Evolutionary conservation across 53 echinoderm and acorn worm genomes (phyloP), one percentile per base, ranked within the genome.

Genomic region (Astropecten irregularis): DNA sequence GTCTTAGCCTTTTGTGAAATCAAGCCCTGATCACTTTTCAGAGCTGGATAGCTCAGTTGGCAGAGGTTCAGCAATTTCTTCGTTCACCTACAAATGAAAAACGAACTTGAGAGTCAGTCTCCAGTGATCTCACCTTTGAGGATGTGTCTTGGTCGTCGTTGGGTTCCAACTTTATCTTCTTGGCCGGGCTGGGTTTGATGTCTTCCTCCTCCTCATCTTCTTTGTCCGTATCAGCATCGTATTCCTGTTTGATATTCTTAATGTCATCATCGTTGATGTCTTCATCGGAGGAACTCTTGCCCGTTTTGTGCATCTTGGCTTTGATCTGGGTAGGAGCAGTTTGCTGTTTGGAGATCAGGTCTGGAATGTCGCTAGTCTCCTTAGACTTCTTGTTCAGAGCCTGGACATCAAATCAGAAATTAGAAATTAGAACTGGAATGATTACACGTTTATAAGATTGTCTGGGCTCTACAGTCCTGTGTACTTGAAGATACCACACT

Each of bases 331-430:
- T 81, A n/a, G 91, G 71, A 10, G 79, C 14, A 10, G 65, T 26
- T 21, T 48, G 37, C 67, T 89, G 56, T 30, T 73, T 64, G 9
- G 85, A 71, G 72, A 85, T 89, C 18, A 84, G 33, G 57, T 77
- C 74, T 22, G 84, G 89, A 6, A 97, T 85, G 79, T 97, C 97
- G 14, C 90, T 90, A 28, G 89, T 91, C 67, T 97, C 97, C 35
- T 97, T 97, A 26, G 97, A 97, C 44, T 94, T 97, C 88, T 97
- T 92, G 69, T 87, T 92, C 2, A 97, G 81, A n/a, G 39, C 81
- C 97, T 97, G 28, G 8, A 54, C 0, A 68, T 27, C 46, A 68
- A 37, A 34, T 34, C 37, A 55, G 40, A 59, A 56, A 55, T 32
- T 9, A 35, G 13, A 11, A 50, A 26, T 23, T 54, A n/a, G 26